phyloP scores from a whole-genome alignment of 2,888 invertebrate species.

The Artemia sinica region DNA sequence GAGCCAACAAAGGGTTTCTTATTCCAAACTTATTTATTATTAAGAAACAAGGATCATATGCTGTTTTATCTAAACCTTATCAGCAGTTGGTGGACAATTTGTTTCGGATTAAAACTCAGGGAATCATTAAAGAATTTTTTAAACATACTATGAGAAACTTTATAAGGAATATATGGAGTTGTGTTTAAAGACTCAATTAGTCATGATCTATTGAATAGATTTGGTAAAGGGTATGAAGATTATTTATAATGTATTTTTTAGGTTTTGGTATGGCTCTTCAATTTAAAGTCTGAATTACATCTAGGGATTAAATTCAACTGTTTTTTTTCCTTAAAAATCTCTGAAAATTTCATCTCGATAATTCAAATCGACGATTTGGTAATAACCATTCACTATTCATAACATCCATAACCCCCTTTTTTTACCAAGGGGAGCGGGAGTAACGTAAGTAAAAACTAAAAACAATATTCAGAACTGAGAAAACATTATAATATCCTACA shows the following conservation, averaged over 20 bases:
- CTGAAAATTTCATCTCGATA: no score
- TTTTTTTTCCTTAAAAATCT: no score
- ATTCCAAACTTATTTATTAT: conserved; percentile 46
- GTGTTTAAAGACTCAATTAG: conserved; percentile 38
- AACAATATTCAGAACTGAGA: no score
- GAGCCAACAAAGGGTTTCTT: conserved; percentile 77
- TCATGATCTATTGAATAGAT: conserved; percentile 32
- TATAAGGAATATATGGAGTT: conserved; percentile 52
- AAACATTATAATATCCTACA: no score
- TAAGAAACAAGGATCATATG: conserved; percentile 65
- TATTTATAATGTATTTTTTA: conserved; percentile 49
- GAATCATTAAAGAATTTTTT: conserved; percentile 48
- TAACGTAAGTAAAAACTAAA: no score
- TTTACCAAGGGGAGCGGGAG: no score
- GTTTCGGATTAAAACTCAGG: conserved; percentile 45
- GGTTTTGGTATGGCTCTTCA: no score
- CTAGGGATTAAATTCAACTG: no score
- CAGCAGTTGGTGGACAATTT: conserved; percentile 47
- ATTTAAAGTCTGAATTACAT: no score
- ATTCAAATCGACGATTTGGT: no score
- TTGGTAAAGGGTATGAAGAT: conserved; percentile 68
- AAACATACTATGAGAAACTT: conserved; percentile 38
- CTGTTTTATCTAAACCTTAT: conserved; percentile 56
- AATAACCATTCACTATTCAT: no score
- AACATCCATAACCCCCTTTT: no score